Base-by-base conservation (phyloP, 2,797 vertebrate genomes). In the Gobio occitaniae region DNA sequence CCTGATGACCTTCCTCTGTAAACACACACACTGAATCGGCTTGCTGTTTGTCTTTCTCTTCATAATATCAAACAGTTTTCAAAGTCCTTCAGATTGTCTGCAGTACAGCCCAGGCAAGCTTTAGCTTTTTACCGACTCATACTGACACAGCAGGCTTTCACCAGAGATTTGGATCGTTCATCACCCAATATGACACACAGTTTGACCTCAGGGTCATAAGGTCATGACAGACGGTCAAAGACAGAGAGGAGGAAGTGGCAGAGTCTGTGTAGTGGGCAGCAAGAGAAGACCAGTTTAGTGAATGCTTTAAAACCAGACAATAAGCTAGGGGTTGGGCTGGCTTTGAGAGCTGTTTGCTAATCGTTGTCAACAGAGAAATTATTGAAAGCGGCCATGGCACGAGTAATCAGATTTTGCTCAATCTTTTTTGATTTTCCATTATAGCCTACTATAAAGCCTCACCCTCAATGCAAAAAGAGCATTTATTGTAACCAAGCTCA, bases 311-410 rank as follows among this genome's bases (percentile, higher is more conserved):
- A 75, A 48, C 21, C 44, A 66, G 44, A 69, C 71, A 76, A 65
- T 89, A 59, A 72, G 71, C 86, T 88, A 91, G 63, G 88, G 80
- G 85, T 15, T 52, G 48, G 12, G 25, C 69, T 59, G 75, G 88
- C 86, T 91, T 91, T 90, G 82, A 90, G 86, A 79, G 84, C 59
- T 86, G 85, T 59, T 25, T 87, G 44, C 88, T 93, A 93, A 93
- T 93, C 90, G 86, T 89, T 86, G 80, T 91, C 83, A 89, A 29
- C 13, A 25, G 10, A 48, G n/a, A 41, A 71, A 25, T 9, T 15
- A 48, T 21, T n/a, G 68, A n/a, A 47, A 47, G 41, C 21, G 6
- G 1, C 21, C 21, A 47, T 12, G 41, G 41, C 21, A n/a, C 15
- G 21, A 47, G 41, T 6, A 25, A 47, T 1, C 12, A 44, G 3